Conservation (phyloP, 2,797 vertebrate genomes). For the Monodelphis domestica region DNA sequence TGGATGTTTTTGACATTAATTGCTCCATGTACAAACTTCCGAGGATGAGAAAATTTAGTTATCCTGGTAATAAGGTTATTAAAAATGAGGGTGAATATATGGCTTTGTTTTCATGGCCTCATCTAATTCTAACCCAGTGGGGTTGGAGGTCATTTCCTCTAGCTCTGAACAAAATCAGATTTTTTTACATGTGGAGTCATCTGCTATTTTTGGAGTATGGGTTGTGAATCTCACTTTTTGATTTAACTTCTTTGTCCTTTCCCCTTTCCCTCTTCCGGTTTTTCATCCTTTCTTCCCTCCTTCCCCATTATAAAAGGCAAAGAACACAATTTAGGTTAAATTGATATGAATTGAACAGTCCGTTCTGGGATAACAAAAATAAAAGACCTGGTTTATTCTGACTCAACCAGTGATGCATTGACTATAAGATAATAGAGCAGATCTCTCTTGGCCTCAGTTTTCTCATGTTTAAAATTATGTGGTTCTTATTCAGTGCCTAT, state of each 20-base stretch:
- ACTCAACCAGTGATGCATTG: not conserved
- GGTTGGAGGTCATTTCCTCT: conserved; percentile 25
- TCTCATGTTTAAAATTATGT: not conserved
- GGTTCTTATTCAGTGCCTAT: not conserved
- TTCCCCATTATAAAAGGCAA: not conserved
- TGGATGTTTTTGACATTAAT: conserved; percentile 11
- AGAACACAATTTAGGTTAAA: not conserved
- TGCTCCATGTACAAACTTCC: conserved; percentile 21
- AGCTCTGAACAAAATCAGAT: conserved; percentile 14
- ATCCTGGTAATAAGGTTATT: conserved; percentile 8
- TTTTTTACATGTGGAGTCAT: conserved; percentile 11
- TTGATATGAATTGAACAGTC: not conserved
- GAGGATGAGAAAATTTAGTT: conserved; percentile 15
- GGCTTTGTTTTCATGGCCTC: not conserved
- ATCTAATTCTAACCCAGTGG: conserved; percentile 5
- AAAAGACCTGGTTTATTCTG: not conserved
- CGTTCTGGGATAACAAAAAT: not conserved
- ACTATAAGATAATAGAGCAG: not conserved
- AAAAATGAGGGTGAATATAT: not conserved
- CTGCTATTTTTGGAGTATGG: conserved; percentile 1
- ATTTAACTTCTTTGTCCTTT: not conserved
- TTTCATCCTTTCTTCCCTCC: too few relatives aligned
- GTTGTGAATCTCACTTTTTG: conserved; percentile 14
- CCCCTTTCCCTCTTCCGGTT: not conserved
- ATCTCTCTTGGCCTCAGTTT: not conserved